Evolutionary conservation across 2,797 vertebrate species (phyloP), one percentile per base, ranked within the genome.

Genomic region (Rhodeus uyekii): DNA sequence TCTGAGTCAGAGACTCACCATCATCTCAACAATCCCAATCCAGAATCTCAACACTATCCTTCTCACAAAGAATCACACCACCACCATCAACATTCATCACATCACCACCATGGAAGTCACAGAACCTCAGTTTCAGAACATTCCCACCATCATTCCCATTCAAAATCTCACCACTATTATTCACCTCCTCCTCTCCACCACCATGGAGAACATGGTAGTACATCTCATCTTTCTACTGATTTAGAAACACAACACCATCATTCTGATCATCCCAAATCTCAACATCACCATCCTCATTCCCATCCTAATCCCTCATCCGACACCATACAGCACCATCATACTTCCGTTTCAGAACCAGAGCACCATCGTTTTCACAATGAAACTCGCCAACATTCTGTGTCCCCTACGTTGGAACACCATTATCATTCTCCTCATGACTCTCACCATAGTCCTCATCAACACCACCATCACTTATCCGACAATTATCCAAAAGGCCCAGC

Each of bases 371-470:
- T n/a, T 8, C 68, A 44, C 46, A 27, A 9, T 73, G 76, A 71
- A 65, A 53, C 46, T 61, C 71, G 77, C 67, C 86, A 73, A 27
- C n/a, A 29, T n/a, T 19, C 77, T 53, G 24, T 58, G 34, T 76
- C 4, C 22, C 14, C 83, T 32, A 80, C 78, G 34, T 42, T 19
- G 61, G 86, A 85, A 46, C 78, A 85, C 1, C 65, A 69, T 3
- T 39, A 48, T 65, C 27, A 72, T 64, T 81, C 50, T 38, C 34
- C 50, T 34, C 78, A 80, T 10, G 78, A 36, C 24, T 0, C 78
- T 29, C 46, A 78, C 53, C 67, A 78, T 79, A 79, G 80, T 10
- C 69, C 78, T 78, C 81, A 76, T 39, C 71, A 53, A 69, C 81
- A 76, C 42, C 72, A 58, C 48, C 48, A 79, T 58, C 32, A 55